Evolutionary conservation across 2,888 invertebrate species (phyloP).

Genomic region (Melieria picta): DNA sequence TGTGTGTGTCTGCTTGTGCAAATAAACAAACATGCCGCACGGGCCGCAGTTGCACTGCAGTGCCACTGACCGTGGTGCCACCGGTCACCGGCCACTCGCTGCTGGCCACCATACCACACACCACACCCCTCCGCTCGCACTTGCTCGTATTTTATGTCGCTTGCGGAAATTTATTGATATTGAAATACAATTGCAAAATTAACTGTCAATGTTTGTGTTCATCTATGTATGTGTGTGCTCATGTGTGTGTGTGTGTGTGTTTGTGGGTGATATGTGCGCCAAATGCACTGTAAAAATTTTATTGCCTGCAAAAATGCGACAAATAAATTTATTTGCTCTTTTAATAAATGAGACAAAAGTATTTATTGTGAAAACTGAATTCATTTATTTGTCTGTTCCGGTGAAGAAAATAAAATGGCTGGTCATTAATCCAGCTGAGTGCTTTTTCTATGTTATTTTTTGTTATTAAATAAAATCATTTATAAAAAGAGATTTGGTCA

Average conservation of each 20-base stretch:
- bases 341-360: too few relatives aligned
- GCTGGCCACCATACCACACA: conserved; percentile 11
- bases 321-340: too few relatives aligned
- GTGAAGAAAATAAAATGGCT: too few relatives aligned
- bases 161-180: conserved; percentile 61
- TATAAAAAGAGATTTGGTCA: too few relatives aligned
- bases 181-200: conserved; percentile 65
- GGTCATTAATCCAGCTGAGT: too few relatives aligned
- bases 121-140: not conserved
- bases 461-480: too few relatives aligned
- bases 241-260: conserved; percentile 4
- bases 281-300: conserved; percentile 3
- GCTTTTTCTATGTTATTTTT: too few relatives aligned
- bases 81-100: not conserved
- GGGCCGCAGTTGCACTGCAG: not conserved
- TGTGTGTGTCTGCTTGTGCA: conserved; percentile 39
- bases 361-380: too few relatives aligned
- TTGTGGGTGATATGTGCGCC: conserved; percentile 1
- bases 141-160: conserved; percentile 54
- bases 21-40: not conserved
- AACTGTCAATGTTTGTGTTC: conserved; percentile 58
- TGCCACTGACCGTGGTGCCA: not conserved
- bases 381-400: too few relatives aligned
- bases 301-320: not conserved
- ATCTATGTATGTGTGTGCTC: not conserved